Conservation (phyloP, 2,888 invertebrate genomes). For the Pyrrhosoma nymphula region DNA sequence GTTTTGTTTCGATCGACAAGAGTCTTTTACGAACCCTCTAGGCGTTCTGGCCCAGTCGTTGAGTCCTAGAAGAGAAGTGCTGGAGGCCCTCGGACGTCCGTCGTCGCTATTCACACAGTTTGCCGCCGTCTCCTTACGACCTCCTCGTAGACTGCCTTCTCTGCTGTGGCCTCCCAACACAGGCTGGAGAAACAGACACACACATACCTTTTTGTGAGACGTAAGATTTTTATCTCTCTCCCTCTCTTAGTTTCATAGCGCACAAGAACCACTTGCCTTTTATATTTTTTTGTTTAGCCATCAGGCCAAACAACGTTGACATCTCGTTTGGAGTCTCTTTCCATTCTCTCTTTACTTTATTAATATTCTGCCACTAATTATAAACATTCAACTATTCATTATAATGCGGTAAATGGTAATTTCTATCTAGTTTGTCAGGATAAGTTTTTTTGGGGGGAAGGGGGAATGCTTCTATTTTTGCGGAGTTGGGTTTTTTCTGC, state of each 20-base stretch:
- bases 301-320: too few species aligned
- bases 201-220: background rate
- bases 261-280: background rate
- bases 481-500: background rate
- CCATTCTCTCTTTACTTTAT: background rate
- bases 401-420: background rate
- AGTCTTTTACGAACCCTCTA: slow-evolving; percentile 55
- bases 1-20: background rate
- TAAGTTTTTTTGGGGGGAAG: background rate
- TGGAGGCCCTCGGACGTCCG: slow-evolving; percentile 44
- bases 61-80: slow-evolving; percentile 59
- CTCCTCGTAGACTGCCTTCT: slow-evolving; percentile 48
- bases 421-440: background rate
- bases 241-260: background rate
- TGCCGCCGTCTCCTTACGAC: slow-evolving; percentile 42
- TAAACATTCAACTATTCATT: background rate
- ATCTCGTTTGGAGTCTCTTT: background rate
- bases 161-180: slow-evolving; percentile 63
- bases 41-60: slow-evolving; percentile 59
- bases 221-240: background rate
- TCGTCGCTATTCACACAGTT: slow-evolving; percentile 49
- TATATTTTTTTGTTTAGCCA: too few species aligned
- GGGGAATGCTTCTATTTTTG: background rate
- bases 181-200: slow-evolving; percentile 58
- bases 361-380: background rate